These are phyloP conservation scores for Eonycteris spelaea DNA, from an alignment of 2,113 vertebrate genomes.

Conservation along the genomic window DNA sequence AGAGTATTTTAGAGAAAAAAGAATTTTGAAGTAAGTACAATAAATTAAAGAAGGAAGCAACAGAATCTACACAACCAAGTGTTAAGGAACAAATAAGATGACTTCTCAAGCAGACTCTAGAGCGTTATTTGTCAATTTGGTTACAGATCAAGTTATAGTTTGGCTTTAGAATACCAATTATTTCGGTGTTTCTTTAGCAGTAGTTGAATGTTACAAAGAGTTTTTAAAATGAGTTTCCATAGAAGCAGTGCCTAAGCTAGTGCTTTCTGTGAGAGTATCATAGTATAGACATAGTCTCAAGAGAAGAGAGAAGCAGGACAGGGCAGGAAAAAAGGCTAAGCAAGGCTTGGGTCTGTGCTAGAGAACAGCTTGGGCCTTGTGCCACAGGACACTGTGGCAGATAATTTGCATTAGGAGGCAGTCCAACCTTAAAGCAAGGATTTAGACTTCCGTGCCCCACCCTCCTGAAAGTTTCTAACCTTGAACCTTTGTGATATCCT, in stretches of 20 bases:
- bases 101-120: neutral
- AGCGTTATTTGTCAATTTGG: neutral
- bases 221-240: neutral
- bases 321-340: neutral
- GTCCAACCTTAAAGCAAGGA: neutral
- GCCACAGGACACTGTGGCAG: neutral
- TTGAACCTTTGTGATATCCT: neutral
- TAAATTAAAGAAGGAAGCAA: neutral
- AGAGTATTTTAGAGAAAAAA: neutral
- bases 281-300: neutral
- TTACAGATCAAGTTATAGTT: neutral
- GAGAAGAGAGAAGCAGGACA: neutral
- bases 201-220: neutral
- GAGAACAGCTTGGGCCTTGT: neutral
- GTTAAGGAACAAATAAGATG: neutral
- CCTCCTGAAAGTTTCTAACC: rapidly evolving
- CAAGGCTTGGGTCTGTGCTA: neutral
- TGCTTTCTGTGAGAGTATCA: neutral
- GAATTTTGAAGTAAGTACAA: neutral
- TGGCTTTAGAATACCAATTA: neutral
- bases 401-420: neutral
- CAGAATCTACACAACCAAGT: neutral
- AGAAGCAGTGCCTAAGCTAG: neutral
- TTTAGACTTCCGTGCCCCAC: rapidly evolving
- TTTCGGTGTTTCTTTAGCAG: neutral